Evolutionary conservation across 2,113 vertebrate genomes (phyloP).

Genomic region (Pterocles gutturalis): DNA sequence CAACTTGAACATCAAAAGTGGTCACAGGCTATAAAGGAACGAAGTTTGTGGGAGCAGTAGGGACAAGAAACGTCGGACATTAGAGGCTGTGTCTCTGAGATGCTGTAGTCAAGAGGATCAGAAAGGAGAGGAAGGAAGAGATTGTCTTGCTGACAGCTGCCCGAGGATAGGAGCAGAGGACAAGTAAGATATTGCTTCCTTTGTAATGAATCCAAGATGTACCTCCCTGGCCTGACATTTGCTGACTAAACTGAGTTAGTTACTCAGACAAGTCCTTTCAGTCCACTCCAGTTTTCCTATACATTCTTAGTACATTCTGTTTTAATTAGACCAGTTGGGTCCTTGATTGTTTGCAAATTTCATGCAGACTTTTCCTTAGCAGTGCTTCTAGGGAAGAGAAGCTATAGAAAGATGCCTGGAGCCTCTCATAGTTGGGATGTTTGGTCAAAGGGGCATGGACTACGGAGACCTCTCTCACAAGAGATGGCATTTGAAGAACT

Average conservation of each 20-base stretch:
- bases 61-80: constrained; percentile 17
- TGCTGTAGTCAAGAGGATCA: constrained; percentile 21
- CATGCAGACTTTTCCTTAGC: constrained; percentile 43
- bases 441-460: constrained; percentile 35
- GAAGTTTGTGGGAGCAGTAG: constrained; percentile 22
- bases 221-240: constrained; percentile 18
- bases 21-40: constrained; percentile 50
- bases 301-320: constrained; percentile 56
- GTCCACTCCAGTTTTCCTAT: constrained; percentile 16
- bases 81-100: constrained; percentile 44
- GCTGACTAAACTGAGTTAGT: constrained; percentile 21
- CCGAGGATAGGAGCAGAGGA: constrained; percentile 27
- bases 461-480: constrained; percentile 9
- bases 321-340: constrained; percentile 58
- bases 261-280: constrained; percentile 27
- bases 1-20: constrained; percentile 64
- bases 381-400: constrained; percentile 36
- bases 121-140: constrained; percentile 65
- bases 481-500: constrained; percentile 10
- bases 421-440: constrained; percentile 31
- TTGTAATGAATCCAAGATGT: constrained; percentile 71
- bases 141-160: constrained; percentile 68
- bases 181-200: constrained; percentile 71
- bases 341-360: constrained; percentile 58
- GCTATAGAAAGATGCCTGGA: constrained; percentile 43